Base-by-base conservation (phyloP, 2,888 invertebrate genomes). In the Thysanoteuthis rhombus region DNA sequence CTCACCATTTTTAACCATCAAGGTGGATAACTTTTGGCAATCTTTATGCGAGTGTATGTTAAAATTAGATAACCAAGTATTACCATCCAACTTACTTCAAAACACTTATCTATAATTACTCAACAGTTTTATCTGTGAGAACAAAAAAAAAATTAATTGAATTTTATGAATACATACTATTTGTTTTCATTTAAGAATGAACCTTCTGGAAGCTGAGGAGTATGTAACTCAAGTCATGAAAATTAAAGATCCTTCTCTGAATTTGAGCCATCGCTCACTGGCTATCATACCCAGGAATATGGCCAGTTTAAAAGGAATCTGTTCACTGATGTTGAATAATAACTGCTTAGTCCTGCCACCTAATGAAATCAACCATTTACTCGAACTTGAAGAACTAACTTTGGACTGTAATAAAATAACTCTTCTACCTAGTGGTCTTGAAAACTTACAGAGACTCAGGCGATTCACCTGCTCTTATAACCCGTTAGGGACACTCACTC, bases 371-470 rank as follows among this genome's bases (percentile, higher is more conserved):
- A 95, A 94, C 28, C 93, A 93, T n/a, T 94, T 96, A 90, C 45
- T 94, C 19, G 94, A 94, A 12, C 94, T 97, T 42, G 95, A 96
- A 92, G 96, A 97, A 94, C 94, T 97, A 10, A 95, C 96, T 12
- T 94, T 97, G 52, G 96, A 97, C 94, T 95, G 96, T 94, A 97
- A 97, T 93, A 96, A 95, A 94, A 95, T 97, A 40, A 96, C 97
- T 6, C 95, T 97, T 95, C 94, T 97, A 52, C 97, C 97, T 12
- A 94, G 95, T 58, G 96, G 96, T 16, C 94, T 96, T 45, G 94
- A 95, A 42, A 94, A 94, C 32, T 94, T 97, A 93, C 94, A 94
- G 39, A 94, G 95, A 93, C 95, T 97, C 90, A 95, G 93, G 38
- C 95, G 94, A 90, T 94, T 96, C 45, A 95, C 94, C 89, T 93